Base-by-base conservation (phyloP, 2,113 vertebrate genomes). In the Lophura nycthemera region DNA sequence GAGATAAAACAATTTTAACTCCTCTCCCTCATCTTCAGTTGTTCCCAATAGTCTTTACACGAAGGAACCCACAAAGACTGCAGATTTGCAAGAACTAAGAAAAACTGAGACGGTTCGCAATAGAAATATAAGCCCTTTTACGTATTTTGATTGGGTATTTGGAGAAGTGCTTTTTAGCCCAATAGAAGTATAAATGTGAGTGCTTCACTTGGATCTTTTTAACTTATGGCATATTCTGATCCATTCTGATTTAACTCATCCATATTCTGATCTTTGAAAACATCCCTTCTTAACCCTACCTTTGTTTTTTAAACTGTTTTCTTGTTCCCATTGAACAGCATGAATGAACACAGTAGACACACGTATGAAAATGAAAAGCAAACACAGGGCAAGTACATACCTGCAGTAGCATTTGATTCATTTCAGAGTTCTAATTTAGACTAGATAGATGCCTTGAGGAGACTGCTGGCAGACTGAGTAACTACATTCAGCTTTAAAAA, bases 341-440 rank as follows among this genome's bases (percentile, higher is more conserved):
- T 6, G 9, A 57, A 13, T 6, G 13, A 38, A 45, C 27, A 1
- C 17, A 43, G 25, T 6, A 59, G 24, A 34, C 29, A 48, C 5
- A 1, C 0, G 2, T 8, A 16, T 18, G 13, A n/a, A 83, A 25
- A 42, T 30, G 43, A 20, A 8, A 0, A 48, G 56, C 32, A 50
- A 40, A 6, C 21, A 8, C 1, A 7, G 48, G 38, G 40, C 30
- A 56, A 27, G 12, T 22, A 4, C 2, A 11, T 27, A 38, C 17
- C 48, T 29, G 36, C 48, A 38, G 25, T 24, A n/a, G 43, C n/a
- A 34, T 60, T 60, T 60, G 32, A 20, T n/a, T 57, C 30, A 57
- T 57, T 19, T 36, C n/a, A 25, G 34, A 50, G 47, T 50, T 70
- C 24, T 34, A 13, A n/a, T 19, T 30, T 70, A 34, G 47, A 29